Evolutionary conservation across 2,113 vertebrate genomes (phyloP), one percentile per base, ranked within the genome.

Genomic region (Lophius piscatorius): DNA sequence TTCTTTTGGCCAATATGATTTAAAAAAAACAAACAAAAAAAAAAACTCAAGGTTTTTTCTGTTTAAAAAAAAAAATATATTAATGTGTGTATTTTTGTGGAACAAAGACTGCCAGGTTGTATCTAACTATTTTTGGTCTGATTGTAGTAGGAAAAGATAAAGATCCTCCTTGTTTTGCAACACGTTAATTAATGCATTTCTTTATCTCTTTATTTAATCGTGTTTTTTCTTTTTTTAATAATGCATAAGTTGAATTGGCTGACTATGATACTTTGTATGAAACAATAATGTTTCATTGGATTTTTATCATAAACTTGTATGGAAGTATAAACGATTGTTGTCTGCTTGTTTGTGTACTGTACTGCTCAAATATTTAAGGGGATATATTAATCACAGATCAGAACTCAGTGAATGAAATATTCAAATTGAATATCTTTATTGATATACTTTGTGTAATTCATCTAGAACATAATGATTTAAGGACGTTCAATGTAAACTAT

Each of bases 271-370:
- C 77, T 90, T 91, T 91, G 88, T 91, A 89, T 83, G 63, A 86
- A 67, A 80, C 68, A 50, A 62, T 78, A 73, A 85, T 54, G 33
- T 66, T 66, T 82, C 73, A 78, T 88, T 81, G 73, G 85, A 82
- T 91, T 91, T 89, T 91, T 91, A 91, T 90, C 86, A 91, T 90
- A 91, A 91, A 92, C 81, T 84, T 88, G 83, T 88, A 79, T 80
- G 77, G 78, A 83, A 86, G 70, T 84, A 80, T 65, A 47, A 76
- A 39, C 21, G 31, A 26, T 54, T 70, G 46, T 31, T 34, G 13
- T 24, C 16, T 14, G 0, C n/a, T 70, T 70, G 23, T 66, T 5
- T 28, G 29, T 31, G 5, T 31, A 31, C 6, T 10, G 9, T 31
- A 31, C 29, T 3, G 3, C 5, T 10, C 9, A 28, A 6, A 28